Percentiles rank a stretch among this genome's conserved stretches.
These are phyloP conservation scores for Cyclina sinensis DNA, from an alignment of 1,140 invertebrate species.

Conservation along the genomic window DNA sequence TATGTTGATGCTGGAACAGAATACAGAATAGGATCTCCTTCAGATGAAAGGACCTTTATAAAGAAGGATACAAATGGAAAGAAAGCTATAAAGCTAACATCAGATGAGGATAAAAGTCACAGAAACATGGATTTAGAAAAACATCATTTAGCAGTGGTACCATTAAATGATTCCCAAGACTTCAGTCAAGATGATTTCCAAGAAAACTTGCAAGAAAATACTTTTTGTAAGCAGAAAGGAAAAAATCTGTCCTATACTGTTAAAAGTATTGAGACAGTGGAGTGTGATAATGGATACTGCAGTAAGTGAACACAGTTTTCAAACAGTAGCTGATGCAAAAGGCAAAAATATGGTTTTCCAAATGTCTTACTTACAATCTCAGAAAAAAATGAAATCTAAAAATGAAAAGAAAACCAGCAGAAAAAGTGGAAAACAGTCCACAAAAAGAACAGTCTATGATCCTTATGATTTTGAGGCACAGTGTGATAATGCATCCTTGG, in stretches of 20 bases:
- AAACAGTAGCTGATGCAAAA: not conserved
- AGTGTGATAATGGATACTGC: constrained; percentile 17
- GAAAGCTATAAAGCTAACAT: not conserved
- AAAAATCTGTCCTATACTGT: constrained; percentile 23
- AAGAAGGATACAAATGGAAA: not conserved
- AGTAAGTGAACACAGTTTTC: constrained; percentile 1
- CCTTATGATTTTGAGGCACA: constrained; percentile 53
- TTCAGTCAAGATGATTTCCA: not conserved
- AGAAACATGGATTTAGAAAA: not conserved
- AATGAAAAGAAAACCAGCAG: not conserved
- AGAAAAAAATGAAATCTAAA: not conserved
- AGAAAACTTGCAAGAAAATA: not conserved
- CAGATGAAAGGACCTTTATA: not conserved
- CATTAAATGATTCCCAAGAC: not conserved
- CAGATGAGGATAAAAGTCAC: not conserved
- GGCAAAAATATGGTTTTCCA: constrained; percentile 33
- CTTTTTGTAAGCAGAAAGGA: not conserved
- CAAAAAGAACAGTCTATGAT: constrained; percentile 14
- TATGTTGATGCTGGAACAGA: no score
- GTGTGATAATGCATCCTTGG: constrained; percentile 48
- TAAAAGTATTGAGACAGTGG: constrained; percentile 11
- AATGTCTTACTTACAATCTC: constrained; percentile 41
- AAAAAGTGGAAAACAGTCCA: not conserved
- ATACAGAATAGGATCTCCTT: not conserved
- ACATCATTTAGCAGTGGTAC: not conserved